phyloP scores from a whole-genome alignment of 2,888 invertebrate species.

The Geophilus truncorum region DNA sequence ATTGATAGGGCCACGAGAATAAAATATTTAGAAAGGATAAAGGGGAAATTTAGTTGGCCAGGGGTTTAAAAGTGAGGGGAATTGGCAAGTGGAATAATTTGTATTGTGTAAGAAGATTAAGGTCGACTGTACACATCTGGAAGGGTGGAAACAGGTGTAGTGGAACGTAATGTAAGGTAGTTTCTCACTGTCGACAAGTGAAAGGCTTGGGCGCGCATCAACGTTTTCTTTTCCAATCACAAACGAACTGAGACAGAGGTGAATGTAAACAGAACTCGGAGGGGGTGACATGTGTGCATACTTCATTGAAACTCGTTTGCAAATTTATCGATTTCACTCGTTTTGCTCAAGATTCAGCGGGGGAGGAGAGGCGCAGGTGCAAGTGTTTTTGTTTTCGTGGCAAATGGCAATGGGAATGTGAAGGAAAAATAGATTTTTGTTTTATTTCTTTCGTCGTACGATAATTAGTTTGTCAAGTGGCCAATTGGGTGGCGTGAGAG shows the following conservation, averaged over 20 bases:
- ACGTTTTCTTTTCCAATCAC: constrained; percentile 2
- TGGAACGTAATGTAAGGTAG: constrained; percentile 6
- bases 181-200: constrained; percentile 7
- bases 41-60: neutral
- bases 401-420: too few relatives aligned
- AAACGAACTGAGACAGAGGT: constrained; percentile 11
- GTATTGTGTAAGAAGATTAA: constrained; percentile 5
- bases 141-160: neutral
- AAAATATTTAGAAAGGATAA: neutral
- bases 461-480: too few relatives aligned
- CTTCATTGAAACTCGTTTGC: neutral
- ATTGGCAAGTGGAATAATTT: neutral
- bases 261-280: neutral
- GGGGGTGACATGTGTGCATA: neutral
- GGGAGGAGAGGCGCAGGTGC: neutral
- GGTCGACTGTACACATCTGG: neutral
- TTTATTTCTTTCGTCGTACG: too few relatives aligned
- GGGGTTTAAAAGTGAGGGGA: neutral
- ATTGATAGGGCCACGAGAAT: neutral
- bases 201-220: neutral
- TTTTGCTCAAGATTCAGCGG: neutral
- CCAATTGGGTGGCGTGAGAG: too few relatives aligned
- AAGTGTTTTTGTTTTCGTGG: neutral
- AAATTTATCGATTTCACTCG: neutral
- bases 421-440: too few relatives aligned